phyloP scores from a whole-genome alignment of 2,113 vertebrate genomes.

The Tachycineta bicolor region DNA sequence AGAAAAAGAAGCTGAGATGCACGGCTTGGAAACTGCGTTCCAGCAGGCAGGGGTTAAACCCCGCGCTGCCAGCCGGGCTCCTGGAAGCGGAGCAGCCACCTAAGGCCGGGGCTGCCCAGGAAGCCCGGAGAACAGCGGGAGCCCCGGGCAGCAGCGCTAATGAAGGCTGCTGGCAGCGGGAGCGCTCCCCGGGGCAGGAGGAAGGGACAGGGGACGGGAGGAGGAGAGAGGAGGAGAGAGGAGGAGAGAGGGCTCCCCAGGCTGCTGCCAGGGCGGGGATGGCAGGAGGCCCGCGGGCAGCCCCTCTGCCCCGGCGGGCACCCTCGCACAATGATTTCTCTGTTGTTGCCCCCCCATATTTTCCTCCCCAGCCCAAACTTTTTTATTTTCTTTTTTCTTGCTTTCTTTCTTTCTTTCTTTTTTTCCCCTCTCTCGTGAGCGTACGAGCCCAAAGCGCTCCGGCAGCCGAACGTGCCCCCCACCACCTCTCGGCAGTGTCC shows the following conservation, averaged over 20 bases:
- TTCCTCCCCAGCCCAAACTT: neutral
- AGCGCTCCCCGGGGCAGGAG: neutral
- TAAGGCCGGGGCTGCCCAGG: neutral
- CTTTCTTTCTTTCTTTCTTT: no score
- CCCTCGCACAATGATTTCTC: neutral
- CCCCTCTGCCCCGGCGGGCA: neutral
- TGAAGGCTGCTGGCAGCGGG: conserved; percentile 3
- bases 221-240: no score
- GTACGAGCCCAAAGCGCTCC: neutral
- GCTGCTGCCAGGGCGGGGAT: neutral
- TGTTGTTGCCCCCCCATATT: neutral
- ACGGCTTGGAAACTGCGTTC: accelerated
- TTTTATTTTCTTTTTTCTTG: neutral
- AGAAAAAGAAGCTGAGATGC: neutral
- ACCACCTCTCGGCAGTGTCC: conserved; percentile 2
- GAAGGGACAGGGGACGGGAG: no score
- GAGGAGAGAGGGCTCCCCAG: neutral
- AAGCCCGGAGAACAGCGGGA: neutral
- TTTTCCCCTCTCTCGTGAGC: neutral
- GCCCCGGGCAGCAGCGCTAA: neutral
- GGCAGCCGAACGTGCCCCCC: neutral
- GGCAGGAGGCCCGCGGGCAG: neutral
- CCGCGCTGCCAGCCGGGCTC: neutral
- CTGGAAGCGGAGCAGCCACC: neutral
- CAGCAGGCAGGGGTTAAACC: conserved; percentile 8